Base-by-base conservation (phyloP, 2,888 invertebrate species). In the Tuberolachnus salignus region DNA sequence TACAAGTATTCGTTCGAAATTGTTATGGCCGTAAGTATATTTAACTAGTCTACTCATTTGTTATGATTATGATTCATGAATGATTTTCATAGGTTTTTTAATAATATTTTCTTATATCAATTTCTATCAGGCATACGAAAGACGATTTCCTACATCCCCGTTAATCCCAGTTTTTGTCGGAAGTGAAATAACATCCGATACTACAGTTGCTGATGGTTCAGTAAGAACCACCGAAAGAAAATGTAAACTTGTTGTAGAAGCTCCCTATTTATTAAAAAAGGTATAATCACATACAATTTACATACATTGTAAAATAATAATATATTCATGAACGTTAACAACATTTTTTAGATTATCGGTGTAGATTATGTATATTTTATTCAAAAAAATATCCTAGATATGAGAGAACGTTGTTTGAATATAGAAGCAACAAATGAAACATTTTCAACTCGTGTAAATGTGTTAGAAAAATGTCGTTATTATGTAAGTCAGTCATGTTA, bases 1-100 rank as follows among this genome's bases (percentile, higher is more conserved):
- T 97, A 97, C 88, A 96, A 96, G 87, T 91, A 93, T 86, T 92
- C 96, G 72, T 97, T 97, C 87, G 96, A 97, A 87, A 89, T 97
- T 86, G 95, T 97, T 83, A 97, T 97, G 97, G 92, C 92, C 88
- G 96, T 96, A 87, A 90, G 94, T 42, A 9, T 16, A 34, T 21
- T 63, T 59, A 21, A 55, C 9, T 34, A 34, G 13, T 13, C 49
- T 55, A 11, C 11, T 13, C 10, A 3, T 34, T 34, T 34, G 6
- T 34, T 34, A 34, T 34, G 34, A n/a, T n/a, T n/a, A n/a, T n/a
- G n/a, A n/a, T n/a, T n/a, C 34, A 34, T 34, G 34, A 34, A 34
- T 4, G 6, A 34, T 34, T 3, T 34, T 34, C 34, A 34, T 6
- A 3, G 6, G 3, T 34, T 34, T 34, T 6, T 6, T 34, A 34